phyloP scores from a whole-genome alignment of 2,888 invertebrate species.

The Eugnorisma glareosa region DNA sequence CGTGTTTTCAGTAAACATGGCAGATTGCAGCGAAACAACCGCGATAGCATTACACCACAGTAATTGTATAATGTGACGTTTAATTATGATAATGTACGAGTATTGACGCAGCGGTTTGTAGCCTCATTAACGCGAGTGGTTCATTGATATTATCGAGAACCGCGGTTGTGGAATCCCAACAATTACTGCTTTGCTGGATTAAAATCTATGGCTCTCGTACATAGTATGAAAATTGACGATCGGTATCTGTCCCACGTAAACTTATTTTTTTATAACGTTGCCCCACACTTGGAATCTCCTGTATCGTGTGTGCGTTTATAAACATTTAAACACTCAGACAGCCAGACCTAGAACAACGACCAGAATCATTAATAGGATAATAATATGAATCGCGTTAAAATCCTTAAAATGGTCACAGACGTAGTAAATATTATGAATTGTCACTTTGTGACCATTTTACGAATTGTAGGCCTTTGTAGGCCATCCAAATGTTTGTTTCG shows the following conservation, averaged over 20 bases:
- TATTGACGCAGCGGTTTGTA: neutral
- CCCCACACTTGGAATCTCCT: neutral
- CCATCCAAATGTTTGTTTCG: neutral
- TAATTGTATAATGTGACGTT: neutral
- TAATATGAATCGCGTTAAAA: too few relatives aligned
- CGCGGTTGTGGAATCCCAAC: neutral
- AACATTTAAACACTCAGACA: neutral
- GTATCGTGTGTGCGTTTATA: neutral
- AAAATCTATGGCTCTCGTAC: neutral
- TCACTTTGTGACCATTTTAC: too few relatives aligned
- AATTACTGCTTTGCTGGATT: neutral
- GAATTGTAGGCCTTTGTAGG: too few relatives aligned
- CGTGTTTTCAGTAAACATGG: neutral
- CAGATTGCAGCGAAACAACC: neutral
- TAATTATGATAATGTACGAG: neutral
- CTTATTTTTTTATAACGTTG: neutral
- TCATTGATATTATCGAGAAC: slow-evolving; percentile 2
- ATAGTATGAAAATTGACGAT: neutral
- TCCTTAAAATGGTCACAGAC: too few relatives aligned
- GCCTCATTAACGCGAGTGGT: neutral
- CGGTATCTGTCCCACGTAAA: neutral
- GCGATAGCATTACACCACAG: neutral
- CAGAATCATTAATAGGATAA: too few relatives aligned
- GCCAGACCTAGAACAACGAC: neutral
- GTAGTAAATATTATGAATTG: too few relatives aligned